phyloP scores from a whole-genome alignment of 2,888 invertebrate genomes.

The Tenthredo livida region DNA sequence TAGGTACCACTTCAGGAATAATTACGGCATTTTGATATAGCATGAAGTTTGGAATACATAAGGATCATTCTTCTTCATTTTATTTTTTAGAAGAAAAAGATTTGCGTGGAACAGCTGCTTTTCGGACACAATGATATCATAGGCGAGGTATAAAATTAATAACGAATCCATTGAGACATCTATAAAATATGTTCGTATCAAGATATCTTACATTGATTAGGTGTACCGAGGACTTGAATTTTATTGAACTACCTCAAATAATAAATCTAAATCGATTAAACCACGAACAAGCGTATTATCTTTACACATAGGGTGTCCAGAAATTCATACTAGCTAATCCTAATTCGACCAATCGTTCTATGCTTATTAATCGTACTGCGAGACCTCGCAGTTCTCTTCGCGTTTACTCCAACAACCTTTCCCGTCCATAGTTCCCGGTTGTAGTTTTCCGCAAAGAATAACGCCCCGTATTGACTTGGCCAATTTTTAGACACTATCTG shows the following conservation, averaged over 20 bases:
- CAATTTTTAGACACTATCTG: background rate
- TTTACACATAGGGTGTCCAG: background rate
- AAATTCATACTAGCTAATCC: background rate
- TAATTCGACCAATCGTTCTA: background rate
- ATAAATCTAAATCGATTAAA: background rate
- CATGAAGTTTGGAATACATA: background rate
- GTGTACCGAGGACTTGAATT: background rate
- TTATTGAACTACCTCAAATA: background rate
- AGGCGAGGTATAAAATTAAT: background rate
- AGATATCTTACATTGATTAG: background rate
- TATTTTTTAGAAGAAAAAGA: background rate
- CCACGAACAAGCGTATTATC: background rate
- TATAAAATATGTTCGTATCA: background rate
- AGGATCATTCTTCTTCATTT: background rate
- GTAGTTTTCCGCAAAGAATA: background rate
- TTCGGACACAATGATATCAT: background rate
- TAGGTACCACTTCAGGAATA: background rate
- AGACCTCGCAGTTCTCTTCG: background rate
- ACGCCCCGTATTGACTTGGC: background rate
- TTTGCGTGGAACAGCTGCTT: background rate
- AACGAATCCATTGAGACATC: background rate
- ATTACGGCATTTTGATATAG: background rate
- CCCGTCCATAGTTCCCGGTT: background rate
- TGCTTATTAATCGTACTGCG: background rate
- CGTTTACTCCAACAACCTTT: background rate